Conservation (phyloP, 2,888 invertebrate species). For the Eupsilia transversa region DNA sequence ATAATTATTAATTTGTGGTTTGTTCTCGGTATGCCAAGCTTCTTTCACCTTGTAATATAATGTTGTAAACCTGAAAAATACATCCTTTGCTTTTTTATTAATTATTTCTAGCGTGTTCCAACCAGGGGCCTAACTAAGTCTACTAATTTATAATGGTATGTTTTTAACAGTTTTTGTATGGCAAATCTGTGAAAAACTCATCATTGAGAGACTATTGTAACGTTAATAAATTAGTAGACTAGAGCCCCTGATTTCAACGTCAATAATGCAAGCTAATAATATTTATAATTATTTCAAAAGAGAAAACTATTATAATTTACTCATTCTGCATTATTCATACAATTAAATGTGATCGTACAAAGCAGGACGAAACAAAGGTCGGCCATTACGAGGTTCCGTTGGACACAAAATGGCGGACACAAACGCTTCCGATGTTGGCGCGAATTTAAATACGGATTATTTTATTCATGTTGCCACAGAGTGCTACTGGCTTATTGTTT, state of each 20-base stretch:
- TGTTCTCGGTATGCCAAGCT: neutral
- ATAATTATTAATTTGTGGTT: neutral
- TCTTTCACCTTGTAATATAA: neutral
- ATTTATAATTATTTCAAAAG: slow-evolving; percentile 4
- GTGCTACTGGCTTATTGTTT: neutral
- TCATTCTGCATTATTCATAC: slow-evolving; percentile 39
- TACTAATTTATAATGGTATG: too few relatives aligned
- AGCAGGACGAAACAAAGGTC: slow-evolving; percentile 52
- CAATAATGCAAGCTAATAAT: slow-evolving; percentile 6
- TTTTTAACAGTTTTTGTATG: too few relatives aligned
- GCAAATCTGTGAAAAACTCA: too few relatives aligned
- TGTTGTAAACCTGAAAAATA: neutral
- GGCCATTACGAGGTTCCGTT: slow-evolving; percentile 58
- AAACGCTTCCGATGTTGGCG: slow-evolving; percentile 47
- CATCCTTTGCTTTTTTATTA: neutral
- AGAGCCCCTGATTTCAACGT: slow-evolving; percentile 4
- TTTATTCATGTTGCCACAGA: slow-evolving; percentile 23
- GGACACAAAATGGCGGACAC: slow-evolving; percentile 55
- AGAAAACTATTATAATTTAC: slow-evolving; percentile 35
- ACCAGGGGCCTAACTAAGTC: too few relatives aligned
- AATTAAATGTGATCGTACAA: slow-evolving; percentile 51
- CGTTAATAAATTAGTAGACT: too few relatives aligned
- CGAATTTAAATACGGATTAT: slow-evolving; percentile 47
- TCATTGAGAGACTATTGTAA: too few relatives aligned
- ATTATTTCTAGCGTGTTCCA: too few relatives aligned